phyloP scores from a whole-genome alignment of 2,113 vertebrate species.

The Meleagris gallopavo region DNA sequence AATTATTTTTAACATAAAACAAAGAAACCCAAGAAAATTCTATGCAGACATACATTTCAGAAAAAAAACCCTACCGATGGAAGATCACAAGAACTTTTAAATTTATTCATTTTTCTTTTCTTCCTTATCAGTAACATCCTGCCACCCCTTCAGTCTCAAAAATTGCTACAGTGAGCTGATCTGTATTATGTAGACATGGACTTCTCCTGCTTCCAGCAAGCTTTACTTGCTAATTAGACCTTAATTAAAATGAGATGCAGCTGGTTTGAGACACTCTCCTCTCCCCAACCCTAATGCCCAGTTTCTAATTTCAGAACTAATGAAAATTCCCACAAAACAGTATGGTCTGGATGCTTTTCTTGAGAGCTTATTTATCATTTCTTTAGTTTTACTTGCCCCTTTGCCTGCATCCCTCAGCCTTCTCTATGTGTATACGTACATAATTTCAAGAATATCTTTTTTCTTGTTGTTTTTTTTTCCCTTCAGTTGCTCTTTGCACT shows the following conservation, averaged over 20 bases:
- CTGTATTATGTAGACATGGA: neutral
- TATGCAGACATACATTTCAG: fast-evolving
- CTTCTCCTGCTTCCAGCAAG: slow-evolving; percentile 22
- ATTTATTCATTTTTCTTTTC: neutral
- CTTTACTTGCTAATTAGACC: slow-evolving; percentile 44
- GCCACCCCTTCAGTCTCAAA: neutral
- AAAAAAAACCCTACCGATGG: neutral
- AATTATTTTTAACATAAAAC: fast-evolving
- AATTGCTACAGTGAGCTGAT: neutral
- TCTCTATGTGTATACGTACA: neutral
- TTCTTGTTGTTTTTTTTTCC: neutral
- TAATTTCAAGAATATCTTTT: neutral
- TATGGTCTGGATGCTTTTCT: neutral
- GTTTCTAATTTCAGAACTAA: slow-evolving; percentile 48
- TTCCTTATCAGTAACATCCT: fast-evolving
- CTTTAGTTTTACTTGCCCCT: neutral
- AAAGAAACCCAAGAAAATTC: neutral
- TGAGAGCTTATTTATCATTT: slow-evolving; percentile 27
- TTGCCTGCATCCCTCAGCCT: neutral
- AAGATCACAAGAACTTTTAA: fast-evolving
- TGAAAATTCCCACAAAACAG: slow-evolving; percentile 33
- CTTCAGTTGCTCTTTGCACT: neutral
- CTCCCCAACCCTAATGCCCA: slow-evolving; percentile 31
- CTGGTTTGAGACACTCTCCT: slow-evolving; percentile 49
- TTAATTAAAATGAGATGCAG: slow-evolving; percentile 69